Conservation (phyloP, 2,888 invertebrate genomes). For the Nemapogon koenigi region DNA sequence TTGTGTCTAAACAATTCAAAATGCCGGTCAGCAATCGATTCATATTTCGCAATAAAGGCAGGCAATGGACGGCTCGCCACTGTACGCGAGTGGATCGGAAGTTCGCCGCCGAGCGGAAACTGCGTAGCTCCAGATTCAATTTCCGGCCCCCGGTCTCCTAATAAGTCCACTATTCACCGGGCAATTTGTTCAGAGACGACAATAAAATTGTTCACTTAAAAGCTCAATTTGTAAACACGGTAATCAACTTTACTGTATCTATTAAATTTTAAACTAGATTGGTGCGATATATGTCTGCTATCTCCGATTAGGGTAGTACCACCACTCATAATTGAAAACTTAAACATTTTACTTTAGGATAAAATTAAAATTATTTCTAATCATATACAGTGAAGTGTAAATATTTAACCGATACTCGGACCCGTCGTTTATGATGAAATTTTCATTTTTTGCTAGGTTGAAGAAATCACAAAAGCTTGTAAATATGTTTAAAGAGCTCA, state of each 20-base stretch:
- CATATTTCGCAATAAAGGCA: slow-evolving; percentile 5
- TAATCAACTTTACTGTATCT: neutral
- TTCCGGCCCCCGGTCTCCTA: slow-evolving; percentile 52
- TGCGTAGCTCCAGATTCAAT: slow-evolving; percentile 60
- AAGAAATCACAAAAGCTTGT: too few species aligned
- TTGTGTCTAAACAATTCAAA: slow-evolving; percentile 6
- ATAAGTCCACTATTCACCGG: slow-evolving; percentile 49
- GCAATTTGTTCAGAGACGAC: slow-evolving; percentile 25
- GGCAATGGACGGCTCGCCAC: slow-evolving; percentile 1
- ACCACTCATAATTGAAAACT: too few species aligned
- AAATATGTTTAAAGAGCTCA: neutral
- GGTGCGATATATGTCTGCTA: too few species aligned
- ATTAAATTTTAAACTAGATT: too few species aligned
- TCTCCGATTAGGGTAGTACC: too few species aligned
- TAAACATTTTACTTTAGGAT: too few species aligned
- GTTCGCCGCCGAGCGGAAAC: slow-evolving; percentile 45
- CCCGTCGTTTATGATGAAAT: too few species aligned
- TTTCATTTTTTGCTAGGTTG: too few species aligned
- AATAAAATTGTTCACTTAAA: slow-evolving; percentile 5
- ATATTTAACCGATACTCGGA: too few species aligned
- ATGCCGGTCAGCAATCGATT: slow-evolving; percentile 1
- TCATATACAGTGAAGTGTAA: too few species aligned
- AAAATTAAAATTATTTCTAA: too few species aligned
- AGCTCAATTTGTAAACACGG: slow-evolving; percentile 8
- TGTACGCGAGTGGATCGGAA: slow-evolving; percentile 31